Evolutionary conservation across 2,113 vertebrate species (phyloP).

Genomic region (Gallinago jamesoni): DNA sequence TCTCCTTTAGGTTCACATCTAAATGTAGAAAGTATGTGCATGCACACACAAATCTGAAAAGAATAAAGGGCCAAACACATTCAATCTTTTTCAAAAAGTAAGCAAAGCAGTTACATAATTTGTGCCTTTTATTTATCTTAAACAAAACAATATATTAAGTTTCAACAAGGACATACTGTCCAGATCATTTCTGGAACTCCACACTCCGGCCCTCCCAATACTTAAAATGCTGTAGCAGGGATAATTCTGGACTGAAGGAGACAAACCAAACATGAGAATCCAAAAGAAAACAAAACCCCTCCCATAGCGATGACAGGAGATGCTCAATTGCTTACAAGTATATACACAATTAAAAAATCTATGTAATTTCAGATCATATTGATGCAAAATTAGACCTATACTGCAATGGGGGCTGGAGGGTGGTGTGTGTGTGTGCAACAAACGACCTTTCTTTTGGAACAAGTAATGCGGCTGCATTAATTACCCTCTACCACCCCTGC

Average conservation of each 20-base stretch:
- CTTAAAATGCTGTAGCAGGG: not conserved
- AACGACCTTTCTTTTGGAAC: not conserved
- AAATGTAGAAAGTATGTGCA: not conserved
- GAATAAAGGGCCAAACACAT: not conserved
- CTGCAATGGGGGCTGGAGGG: too few species aligned
- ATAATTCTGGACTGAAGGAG: not conserved
- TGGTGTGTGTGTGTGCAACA: not conserved
- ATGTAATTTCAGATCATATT: not conserved
- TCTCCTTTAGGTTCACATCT: not conserved
- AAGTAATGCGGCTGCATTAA: not conserved
- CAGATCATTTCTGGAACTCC: not conserved
- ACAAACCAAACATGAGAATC: not conserved
- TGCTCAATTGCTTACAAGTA: not conserved
- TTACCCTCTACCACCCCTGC: not conserved
- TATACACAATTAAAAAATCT: not conserved
- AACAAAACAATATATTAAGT: not conserved
- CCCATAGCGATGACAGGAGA: not conserved
- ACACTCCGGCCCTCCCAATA: not conserved
- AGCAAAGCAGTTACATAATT: not conserved
- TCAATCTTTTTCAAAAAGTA: not conserved
- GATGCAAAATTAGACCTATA: not conserved
- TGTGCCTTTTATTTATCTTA: not conserved
- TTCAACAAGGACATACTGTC: not conserved
- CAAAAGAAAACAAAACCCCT: not conserved
- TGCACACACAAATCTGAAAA: not conserved